These are phyloP conservation scores for Lucilia sericata DNA, from an alignment of 1,140 invertebrate species.

Conservation along the genomic window DNA sequence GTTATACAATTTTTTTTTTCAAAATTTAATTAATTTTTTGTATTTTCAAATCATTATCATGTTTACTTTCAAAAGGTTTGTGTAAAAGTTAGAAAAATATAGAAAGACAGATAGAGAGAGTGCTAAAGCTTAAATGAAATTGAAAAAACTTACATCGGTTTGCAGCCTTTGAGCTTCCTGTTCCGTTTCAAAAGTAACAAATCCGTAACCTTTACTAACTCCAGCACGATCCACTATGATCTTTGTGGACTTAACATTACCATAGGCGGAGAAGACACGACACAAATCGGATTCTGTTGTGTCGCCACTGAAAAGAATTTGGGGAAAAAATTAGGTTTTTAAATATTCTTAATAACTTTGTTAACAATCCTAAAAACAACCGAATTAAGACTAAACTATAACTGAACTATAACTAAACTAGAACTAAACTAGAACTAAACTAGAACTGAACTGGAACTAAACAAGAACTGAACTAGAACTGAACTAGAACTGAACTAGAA, in stretches of 20 bases:
- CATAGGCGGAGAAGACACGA: slow-evolving; percentile 87
- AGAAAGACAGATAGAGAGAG: too few species aligned
- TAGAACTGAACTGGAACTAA: too few species aligned
- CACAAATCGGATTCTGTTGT: slow-evolving; percentile 87
- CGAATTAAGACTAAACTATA: too few species aligned
- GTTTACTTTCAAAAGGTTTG: neutral
- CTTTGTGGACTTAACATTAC: slow-evolving; percentile 92
- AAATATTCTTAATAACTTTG: neutral
- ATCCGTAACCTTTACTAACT: slow-evolving; percentile 94
- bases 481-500: too few species aligned
- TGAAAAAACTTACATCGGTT: slow-evolving; percentile 70
- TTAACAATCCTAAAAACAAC: neutral
- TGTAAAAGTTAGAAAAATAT: neutral
- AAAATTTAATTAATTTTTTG: too few species aligned
- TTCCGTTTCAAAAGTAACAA: slow-evolving; percentile 95
- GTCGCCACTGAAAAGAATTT: slow-evolving; percentile 72
- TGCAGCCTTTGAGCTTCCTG: slow-evolving; percentile 85
- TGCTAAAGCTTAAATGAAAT: slow-evolving; percentile 41
- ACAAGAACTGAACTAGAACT: too few species aligned
- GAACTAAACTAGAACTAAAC: too few species aligned
- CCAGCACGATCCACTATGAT: slow-evolving; percentile 94
- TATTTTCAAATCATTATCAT: neutral
- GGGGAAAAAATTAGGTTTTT: neutral
- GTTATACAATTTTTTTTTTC: neutral
- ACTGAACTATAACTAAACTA: too few species aligned